phyloP scores from a whole-genome alignment of 2,797 vertebrate genomes.

The Nannoperca obscura region DNA sequence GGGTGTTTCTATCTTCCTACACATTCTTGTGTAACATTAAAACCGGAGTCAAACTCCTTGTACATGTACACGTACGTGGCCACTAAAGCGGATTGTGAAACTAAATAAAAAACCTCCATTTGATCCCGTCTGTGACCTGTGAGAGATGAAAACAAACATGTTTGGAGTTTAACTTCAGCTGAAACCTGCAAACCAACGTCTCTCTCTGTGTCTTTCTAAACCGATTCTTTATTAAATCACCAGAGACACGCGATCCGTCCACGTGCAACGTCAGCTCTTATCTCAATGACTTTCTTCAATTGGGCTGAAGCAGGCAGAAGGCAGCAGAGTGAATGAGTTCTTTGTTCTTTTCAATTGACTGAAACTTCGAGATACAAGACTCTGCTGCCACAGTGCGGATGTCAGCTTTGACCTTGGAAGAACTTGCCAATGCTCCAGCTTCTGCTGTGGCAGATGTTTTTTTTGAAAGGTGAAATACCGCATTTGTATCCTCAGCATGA shows the following conservation, averaged over 20 bases:
- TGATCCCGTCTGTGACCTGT: not conserved
- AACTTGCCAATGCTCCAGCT: not conserved
- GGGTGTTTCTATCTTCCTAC: not conserved
- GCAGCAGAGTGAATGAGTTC: constrained; percentile 37
- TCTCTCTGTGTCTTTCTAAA: not conserved
- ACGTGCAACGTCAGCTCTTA: constrained; percentile 33
- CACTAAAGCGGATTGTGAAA: not conserved
- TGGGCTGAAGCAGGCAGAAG: constrained; percentile 31
- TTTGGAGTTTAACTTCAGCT: not conserved
- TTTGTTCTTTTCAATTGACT: constrained; percentile 64
- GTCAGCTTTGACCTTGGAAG: constrained; percentile 53
- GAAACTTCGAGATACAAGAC: constrained; percentile 46
- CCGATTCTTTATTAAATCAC: constrained; percentile 7
- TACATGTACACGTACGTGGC: not conserved
- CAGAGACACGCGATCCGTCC: constrained; percentile 33
- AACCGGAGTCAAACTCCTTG: not conserved
- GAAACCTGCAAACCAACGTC: not conserved
- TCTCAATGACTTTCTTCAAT: constrained; percentile 60
- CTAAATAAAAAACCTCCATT: not conserved
- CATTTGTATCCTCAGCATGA: constrained; percentile 5
- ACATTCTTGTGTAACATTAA: not conserved
- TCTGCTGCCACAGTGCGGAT: constrained; percentile 24
- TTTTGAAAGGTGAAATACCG: constrained; percentile 13
- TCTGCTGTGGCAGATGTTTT: not conserved
- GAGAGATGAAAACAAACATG: not conserved